Evolutionary conservation across 2,113 vertebrate species (phyloP).

Genomic region (Platycercus adscitus): DNA sequence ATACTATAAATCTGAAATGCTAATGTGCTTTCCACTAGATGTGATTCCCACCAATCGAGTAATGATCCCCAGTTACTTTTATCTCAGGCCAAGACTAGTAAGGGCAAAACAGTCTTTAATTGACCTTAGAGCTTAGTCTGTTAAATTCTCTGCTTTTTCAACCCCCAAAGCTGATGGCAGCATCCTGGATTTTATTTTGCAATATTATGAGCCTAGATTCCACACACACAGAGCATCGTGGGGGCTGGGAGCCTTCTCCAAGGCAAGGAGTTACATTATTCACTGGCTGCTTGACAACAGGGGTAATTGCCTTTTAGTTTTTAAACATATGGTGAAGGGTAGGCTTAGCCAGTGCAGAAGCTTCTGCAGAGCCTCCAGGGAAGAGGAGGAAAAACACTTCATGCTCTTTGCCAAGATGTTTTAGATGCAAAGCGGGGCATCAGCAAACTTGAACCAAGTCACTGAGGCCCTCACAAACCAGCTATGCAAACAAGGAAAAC

Average conservation of each 20-base stretch:
- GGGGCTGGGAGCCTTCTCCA: not conserved
- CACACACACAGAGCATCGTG: not conserved
- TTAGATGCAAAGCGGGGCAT: slow-evolving; percentile 39
- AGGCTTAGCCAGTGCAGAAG: slow-evolving; percentile 3
- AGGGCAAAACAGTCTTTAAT: slow-evolving; percentile 12
- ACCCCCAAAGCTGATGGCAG: not conserved
- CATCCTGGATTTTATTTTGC: not conserved
- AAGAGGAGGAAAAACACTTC: slow-evolving; percentile 36
- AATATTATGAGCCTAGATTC: not conserved
- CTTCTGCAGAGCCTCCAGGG: slow-evolving; percentile 16
- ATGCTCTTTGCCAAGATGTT: not conserved
- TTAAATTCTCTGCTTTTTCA: slow-evolving; percentile 33
- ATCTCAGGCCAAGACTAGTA: slow-evolving; percentile 26
- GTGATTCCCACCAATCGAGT: not conserved
- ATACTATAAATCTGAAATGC: not conserved
- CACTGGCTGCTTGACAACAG: not conserved
- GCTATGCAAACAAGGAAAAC: not conserved
- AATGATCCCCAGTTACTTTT: slow-evolving; percentile 17
- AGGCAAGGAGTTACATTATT: slow-evolving; percentile 24
- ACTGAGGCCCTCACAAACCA: not conserved
- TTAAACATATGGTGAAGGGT: not conserved
- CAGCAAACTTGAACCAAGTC: not conserved
- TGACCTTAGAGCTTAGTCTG: slow-evolving; percentile 1
- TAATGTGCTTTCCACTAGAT: not conserved
- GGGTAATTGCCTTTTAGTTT: slow-evolving; percentile 61